Evolutionary conservation across 2,113 vertebrate genomes (phyloP), one percentile per base, ranked within the genome.

Genomic region (Halcyon senegalensis): DNA sequence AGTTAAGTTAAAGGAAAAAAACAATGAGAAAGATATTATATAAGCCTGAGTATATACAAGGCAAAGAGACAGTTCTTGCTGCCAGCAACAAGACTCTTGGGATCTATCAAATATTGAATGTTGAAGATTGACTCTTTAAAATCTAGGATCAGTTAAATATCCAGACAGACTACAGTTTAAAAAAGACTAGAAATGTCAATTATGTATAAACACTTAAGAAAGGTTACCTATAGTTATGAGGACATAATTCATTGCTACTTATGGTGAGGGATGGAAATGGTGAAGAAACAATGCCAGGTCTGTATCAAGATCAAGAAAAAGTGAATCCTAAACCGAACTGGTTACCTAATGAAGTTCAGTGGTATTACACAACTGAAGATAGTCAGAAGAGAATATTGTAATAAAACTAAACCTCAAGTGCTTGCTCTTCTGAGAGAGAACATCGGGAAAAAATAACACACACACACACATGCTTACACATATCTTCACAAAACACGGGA

Each of bases 41-140:
- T 89, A 86, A 68, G 37, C 68, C 69, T 76, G 76, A 90, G 27
- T 96, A 58, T 93, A 93, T 91, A 94, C 16, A 73, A 96, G 53
- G 63, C 39, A 93, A 89, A 93, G 66, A 92, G 63, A 76, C 23
- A 43, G 56, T 58, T 96, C 74, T 86, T 39, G 10, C 55, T 93
- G 77, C 82, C 44, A 94, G 41, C 76, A 92, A 30, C 5, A 67
- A 86, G 66, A 46, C 80, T 83, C 75, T 37, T 15, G 37, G 73
- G 72, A 83, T 83, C 70, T 83, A 87, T 96, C 80, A 93, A 83
- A 91, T 87, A 88, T 24, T 41, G 37, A 92, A 51, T 70, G 33
- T 80, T 94, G 59, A 97, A 93, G 53, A 68, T 31, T 97, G 37
- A 37, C 39, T 48, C n/a, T 95, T 93, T 81, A 97, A 95, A 96